phyloP scores from a whole-genome alignment of 2,113 vertebrate genomes.

The Strix uralensis region DNA sequence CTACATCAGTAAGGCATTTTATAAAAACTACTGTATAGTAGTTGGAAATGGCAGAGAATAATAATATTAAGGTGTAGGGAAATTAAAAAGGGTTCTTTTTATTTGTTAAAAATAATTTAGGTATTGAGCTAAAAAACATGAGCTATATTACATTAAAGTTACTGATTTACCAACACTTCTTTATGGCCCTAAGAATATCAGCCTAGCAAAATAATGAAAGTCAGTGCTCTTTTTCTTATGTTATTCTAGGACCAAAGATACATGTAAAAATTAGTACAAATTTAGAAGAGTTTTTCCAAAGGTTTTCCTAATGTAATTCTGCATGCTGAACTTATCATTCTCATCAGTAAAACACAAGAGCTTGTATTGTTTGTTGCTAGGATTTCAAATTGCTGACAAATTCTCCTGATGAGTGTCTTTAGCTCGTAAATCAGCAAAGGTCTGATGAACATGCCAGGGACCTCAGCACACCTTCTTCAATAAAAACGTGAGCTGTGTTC shows the following conservation, averaged over 20 bases:
- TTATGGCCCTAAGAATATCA: not conserved
- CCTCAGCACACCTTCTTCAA: not conserved
- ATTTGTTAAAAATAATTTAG: not conserved
- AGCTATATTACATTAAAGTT: not conserved
- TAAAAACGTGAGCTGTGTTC: not conserved
- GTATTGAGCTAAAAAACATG: not conserved
- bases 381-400: not conserved
- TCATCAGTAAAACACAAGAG: not conserved
- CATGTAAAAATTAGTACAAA: not conserved
- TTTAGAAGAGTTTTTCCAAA: not conserved
- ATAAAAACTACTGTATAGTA: not conserved
- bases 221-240: not conserved
- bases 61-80: not conserved
- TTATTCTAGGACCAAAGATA: not conserved
- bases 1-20: not conserved
- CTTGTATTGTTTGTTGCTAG: not conserved
- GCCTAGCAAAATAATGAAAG: not conserved
- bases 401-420: not conserved
- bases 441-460: not conserved
- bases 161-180: not conserved
- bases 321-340: not conserved
- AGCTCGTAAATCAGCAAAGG: not conserved
- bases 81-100: not conserved
- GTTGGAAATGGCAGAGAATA: not conserved
- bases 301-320: not conserved